These are phyloP conservation scores for Tinea semifulvella DNA, from an alignment of 2,888 invertebrate genomes.

Conservation along the genomic window DNA sequence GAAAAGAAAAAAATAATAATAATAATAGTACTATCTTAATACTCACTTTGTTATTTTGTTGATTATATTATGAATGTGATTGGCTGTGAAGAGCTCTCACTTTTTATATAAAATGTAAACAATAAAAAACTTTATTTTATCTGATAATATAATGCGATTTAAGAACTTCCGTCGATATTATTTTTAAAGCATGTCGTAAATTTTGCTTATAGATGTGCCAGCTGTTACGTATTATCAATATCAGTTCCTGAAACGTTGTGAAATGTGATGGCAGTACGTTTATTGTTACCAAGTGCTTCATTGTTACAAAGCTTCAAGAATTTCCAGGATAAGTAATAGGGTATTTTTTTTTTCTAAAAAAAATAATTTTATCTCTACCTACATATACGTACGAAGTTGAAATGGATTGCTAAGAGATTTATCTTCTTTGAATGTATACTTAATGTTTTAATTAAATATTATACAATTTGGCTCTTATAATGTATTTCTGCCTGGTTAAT, in stretches of 20 bases:
- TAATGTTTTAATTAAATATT: too few relatives aligned
- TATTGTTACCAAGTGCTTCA: too few relatives aligned
- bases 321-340: too few relatives aligned
- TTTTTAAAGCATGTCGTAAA: conserved; percentile 4
- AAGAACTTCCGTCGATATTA: neutral
- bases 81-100: conserved; percentile 11
- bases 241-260: conserved; percentile 7
- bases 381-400: too few relatives aligned
- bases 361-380: too few relatives aligned
- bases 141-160: conserved; percentile 8
- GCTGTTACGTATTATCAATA: neutral
- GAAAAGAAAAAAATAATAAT: neutral
- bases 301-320: too few relatives aligned
- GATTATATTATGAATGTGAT: neutral
- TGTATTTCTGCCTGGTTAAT: too few relatives aligned
- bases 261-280: too few relatives aligned
- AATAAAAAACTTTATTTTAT: conserved; percentile 19
- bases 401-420: too few relatives aligned
- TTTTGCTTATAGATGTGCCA: neutral
- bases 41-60: conserved; percentile 9
- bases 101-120: conserved; percentile 24
- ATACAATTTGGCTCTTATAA: too few relatives aligned
- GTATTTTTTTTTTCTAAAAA: too few relatives aligned
- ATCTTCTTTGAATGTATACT: too few relatives aligned
- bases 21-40: neutral